These are phyloP conservation scores for Aldrovandia affinis DNA, from an alignment of 2,797 vertebrate genomes.

Conservation along the genomic window DNA sequence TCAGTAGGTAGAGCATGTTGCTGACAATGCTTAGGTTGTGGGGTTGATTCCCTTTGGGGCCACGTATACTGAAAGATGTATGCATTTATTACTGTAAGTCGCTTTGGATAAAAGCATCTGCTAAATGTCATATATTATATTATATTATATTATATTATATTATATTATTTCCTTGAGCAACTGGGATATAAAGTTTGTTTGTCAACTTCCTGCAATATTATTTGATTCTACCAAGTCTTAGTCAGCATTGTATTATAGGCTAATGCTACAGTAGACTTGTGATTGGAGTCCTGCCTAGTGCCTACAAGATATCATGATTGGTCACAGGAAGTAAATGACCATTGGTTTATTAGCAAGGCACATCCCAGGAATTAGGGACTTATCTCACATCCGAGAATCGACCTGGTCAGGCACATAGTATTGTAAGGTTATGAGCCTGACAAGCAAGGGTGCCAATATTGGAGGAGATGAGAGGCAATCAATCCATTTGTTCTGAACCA, in stretches of 20 bases:
- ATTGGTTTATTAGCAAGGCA: neutral
- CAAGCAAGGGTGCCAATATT: neutral
- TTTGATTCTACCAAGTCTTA: neutral
- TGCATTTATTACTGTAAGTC: too few relatives aligned
- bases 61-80: too few relatives aligned
- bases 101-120: too few relatives aligned
- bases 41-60: too few relatives aligned
- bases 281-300: neutral
- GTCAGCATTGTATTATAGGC: neutral
- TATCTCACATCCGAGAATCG: neutral
- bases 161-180: too few relatives aligned
- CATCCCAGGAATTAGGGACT: neutral
- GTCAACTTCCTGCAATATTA: too few relatives aligned
- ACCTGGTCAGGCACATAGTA: neutral
- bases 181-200: too few relatives aligned
- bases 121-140: too few relatives aligned
- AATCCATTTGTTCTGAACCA: neutral
- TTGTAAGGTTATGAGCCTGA: neutral
- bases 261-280: neutral
- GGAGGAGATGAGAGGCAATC: neutral
- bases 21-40: too few relatives aligned
- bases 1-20: too few relatives aligned
- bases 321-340: neutral
- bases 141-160: too few relatives aligned
- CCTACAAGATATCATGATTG: neutral